These are phyloP conservation scores for Drosophila pectinifera DNA, from an alignment of 1,140 invertebrate genomes.

Conservation along the genomic window DNA sequence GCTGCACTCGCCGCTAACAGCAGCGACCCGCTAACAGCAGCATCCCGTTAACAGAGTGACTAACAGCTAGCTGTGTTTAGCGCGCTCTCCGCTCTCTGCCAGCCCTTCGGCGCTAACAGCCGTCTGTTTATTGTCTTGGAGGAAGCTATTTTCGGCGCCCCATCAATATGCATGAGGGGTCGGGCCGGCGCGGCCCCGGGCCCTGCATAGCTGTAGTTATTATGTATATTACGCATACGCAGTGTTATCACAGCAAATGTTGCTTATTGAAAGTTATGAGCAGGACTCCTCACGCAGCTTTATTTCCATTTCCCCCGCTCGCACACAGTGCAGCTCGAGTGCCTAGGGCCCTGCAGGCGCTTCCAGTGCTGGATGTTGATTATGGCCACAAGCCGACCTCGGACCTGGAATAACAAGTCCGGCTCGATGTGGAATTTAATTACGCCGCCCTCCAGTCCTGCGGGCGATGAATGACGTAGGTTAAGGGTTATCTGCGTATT, in stretches of 20 bases:
- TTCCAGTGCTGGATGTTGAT: neutral
- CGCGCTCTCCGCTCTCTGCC: slow-evolving; percentile 21
- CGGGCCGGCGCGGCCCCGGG: slow-evolving; percentile 22
- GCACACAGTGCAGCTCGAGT: slow-evolving; percentile 28
- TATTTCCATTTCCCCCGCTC: slow-evolving; percentile 34
- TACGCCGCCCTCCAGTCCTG: neutral
- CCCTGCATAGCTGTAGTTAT: slow-evolving; percentile 59
- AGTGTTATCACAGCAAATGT: slow-evolving; percentile 59
- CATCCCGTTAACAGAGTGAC: neutral
- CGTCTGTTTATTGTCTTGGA: slow-evolving; percentile 29
- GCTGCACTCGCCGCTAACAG: slow-evolving; percentile 17
- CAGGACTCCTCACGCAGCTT: slow-evolving; percentile 47
- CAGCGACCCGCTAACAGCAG: neutral
- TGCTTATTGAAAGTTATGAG: slow-evolving; percentile 72
- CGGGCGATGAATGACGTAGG: neutral
- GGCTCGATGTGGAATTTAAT: slow-evolving; percentile 1
- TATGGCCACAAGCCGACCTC: neutral
- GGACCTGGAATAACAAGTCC: neutral
- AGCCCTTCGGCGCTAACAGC: slow-evolving; percentile 7
- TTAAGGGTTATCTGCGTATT: neutral
- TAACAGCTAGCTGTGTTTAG: slow-evolving; percentile 37
- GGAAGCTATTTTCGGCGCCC: slow-evolving; percentile 28
- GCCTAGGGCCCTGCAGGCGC: neutral
- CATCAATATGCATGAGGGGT: slow-evolving; percentile 57
- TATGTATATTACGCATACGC: slow-evolving; percentile 72